A percentile compares a stretch with the other conserved stretches of the same genome.
phyloP scores from a whole-genome alignment of 2,113 vertebrate species.

The Odocoileus virginianus region DNA sequence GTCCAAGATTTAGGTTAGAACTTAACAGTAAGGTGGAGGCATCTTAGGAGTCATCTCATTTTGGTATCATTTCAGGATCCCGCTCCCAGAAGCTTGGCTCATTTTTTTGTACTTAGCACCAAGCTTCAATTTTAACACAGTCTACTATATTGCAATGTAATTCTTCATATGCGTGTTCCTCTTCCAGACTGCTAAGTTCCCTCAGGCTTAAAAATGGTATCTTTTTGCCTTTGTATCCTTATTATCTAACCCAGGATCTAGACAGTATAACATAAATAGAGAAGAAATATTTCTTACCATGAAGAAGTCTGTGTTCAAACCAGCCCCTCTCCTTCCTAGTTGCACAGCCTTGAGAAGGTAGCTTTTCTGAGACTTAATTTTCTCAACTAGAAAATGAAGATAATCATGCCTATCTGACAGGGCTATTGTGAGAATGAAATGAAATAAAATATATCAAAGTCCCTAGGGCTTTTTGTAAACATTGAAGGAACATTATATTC shows the following conservation, averaged over 20 bases:
- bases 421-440: not conserved
- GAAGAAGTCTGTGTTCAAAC: not conserved
- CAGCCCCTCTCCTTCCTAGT: not conserved
- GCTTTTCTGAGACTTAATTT: slow-evolving; percentile 24
- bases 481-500: not conserved
- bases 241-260: not conserved
- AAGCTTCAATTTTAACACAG: not conserved
- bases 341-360: not conserved
- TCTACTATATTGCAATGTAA: not conserved
- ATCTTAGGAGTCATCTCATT: not conserved
- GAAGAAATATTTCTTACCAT: not conserved
- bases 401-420: not conserved
- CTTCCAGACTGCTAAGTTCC: not conserved
- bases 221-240: not conserved
- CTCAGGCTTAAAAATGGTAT: not conserved
- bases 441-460: not conserved
- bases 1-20: not conserved
- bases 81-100: not conserved
- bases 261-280: not conserved
- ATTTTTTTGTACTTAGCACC: not conserved
- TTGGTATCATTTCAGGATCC: not conserved
- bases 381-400: not conserved
- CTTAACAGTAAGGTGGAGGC: not conserved
- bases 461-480: not conserved
- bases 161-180: not conserved